These are phyloP conservation scores for Mustela nigripes DNA, from an alignment of 2,113 vertebrate genomes.

Conservation along the genomic window DNA sequence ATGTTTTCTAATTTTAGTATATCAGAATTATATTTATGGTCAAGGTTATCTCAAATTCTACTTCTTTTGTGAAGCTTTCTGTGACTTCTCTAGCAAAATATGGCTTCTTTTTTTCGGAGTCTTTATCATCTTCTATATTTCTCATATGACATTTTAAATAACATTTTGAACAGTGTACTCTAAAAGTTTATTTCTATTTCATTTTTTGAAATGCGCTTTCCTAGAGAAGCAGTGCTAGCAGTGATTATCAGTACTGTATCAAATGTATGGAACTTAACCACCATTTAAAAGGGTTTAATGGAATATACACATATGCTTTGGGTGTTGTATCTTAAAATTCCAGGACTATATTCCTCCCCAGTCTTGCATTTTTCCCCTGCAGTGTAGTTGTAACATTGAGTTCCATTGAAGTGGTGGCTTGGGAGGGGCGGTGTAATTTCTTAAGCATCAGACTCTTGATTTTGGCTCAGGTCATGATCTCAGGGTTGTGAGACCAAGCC, in stretches of 20 bases:
- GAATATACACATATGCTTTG: neutral
- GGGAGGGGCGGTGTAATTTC: neutral
- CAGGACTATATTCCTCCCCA: neutral
- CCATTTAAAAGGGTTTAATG: neutral
- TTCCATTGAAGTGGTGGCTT: neutral
- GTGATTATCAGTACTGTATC: neutral
- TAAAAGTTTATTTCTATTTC: neutral
- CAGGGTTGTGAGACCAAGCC: neutral
- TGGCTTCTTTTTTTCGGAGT: neutral
- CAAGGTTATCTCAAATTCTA: neutral
- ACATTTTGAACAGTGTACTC: neutral
- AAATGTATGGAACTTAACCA: neutral
- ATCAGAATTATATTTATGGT: neutral
- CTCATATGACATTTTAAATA: neutral
- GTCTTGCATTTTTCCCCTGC: neutral
- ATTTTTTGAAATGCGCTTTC: constrained; percentile 9
- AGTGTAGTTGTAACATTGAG: neutral
- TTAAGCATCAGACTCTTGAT: neutral
- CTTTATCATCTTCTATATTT: neutral
- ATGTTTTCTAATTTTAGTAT: neutral
- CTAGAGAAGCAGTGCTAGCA: neutral
- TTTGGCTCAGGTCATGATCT: neutral
- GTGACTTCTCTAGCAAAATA: neutral
- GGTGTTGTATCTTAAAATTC: neutral
- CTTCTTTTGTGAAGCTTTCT: neutral